A percentile compares a stretch with the other conserved stretches of the same genome.
These are phyloP conservation scores for Neodiprion virginianus DNA, from an alignment of 1,140 invertebrate genomes.

Conservation along the genomic window DNA sequence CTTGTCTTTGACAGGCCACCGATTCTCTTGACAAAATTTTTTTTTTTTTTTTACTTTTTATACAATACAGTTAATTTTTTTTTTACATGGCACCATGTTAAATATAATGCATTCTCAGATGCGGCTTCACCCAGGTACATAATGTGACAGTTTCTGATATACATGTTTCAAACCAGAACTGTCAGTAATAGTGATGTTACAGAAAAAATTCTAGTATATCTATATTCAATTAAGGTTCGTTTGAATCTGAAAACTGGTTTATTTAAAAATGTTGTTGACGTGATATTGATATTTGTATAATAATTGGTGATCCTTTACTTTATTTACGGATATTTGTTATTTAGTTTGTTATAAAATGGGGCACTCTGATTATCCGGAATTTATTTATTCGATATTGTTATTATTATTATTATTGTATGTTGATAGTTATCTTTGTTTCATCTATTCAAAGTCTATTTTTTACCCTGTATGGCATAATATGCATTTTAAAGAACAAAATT, in stretches of 20 bases:
- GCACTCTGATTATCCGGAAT: too few species aligned
- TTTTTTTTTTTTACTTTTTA: not conserved
- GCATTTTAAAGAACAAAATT: not conserved
- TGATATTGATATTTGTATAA: too few species aligned
- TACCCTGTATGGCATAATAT: not conserved
- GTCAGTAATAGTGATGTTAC: too few species aligned
- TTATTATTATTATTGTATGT: constrained; percentile 25
- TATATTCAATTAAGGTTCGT: too few species aligned
- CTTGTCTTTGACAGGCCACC: not conserved
- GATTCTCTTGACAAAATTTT: not conserved
- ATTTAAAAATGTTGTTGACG: too few species aligned
- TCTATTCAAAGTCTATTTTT: constrained; percentile 40
- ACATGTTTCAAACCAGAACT: too few species aligned
- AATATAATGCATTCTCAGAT: too few species aligned
- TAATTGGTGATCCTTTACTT: not conserved
- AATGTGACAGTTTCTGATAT: too few species aligned
- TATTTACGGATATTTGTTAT: not conserved
- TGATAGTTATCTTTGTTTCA: constrained; percentile 32
- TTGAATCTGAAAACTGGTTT: too few species aligned
- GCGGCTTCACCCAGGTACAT: too few species aligned
- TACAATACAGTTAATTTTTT: too few species aligned
- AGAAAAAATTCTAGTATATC: too few species aligned
- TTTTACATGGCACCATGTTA: not conserved
- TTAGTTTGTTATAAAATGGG: not conserved
- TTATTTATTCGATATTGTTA: not conserved